Base-by-base conservation (phyloP, 2,888 invertebrate genomes). In the Amphipoea oculea region DNA sequence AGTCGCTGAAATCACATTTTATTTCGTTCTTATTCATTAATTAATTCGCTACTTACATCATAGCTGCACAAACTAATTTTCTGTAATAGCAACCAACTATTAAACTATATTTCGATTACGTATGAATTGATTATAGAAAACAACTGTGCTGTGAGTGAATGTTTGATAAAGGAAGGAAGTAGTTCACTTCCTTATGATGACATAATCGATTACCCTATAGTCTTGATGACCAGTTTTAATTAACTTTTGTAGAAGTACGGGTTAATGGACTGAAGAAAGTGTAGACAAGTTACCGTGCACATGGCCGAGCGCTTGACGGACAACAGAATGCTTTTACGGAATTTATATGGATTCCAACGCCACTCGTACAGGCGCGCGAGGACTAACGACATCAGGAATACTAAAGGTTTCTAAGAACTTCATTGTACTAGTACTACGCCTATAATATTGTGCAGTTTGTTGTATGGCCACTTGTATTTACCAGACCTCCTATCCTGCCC, bases 91-190 rank as follows among this genome's bases (percentile, higher is more conserved):
- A 67, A 80, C 79, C 48, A 54, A 66, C 73, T 74, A 79, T 68
- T 79, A 78, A 86, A 84, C 78, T 78, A 84, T 79, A 85, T 89
- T 88, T 75, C 68, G 81, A 81, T 89, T 89, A 88, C 89, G 87
- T 88, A 82, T 85, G 86, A 85, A 77, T 87, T 81, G 72, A 88
- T 86, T 83, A 84, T 74, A 77, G 62, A 82, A 84, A 80, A 84
- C 73, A 80, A 81, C 79, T 65, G 45, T 57, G 57, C 79, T 65
- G 62, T 63, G 65, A 88, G 74, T 74, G 82, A 87, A 80, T 79
- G 82, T 80, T 80, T 54, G 48, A n/a, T 69, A 12, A 66, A 51
- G 48, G 57, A 57, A 76, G 69, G 68, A 86, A 78, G 73, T 82
- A 78, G 69, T 63, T 68, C 73, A 84, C 81, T 88, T 87, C 83